Conservation (phyloP, 2,797 vertebrate species). For the Oryzias dopingdopingensis region DNA sequence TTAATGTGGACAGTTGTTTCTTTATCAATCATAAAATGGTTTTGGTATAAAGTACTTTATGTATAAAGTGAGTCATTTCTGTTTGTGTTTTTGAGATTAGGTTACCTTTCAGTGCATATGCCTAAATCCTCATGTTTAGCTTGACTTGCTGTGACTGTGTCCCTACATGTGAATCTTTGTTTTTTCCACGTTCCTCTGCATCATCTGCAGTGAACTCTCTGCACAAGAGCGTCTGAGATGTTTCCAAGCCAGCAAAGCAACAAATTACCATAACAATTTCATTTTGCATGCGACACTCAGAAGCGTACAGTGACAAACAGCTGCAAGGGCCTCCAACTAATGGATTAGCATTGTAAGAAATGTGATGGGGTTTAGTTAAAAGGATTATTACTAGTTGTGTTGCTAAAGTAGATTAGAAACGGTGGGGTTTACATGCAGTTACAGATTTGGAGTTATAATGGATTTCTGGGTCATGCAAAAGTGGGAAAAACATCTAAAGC, state of each 20-base stretch:
- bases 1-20: too few relatives aligned
- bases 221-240: slow-evolving; percentile 52
- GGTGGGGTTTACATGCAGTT: slow-evolving; percentile 27
- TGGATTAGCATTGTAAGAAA: slow-evolving; percentile 70
- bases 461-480: slow-evolving; percentile 25
- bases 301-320: slow-evolving; percentile 57
- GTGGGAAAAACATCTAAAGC: slow-evolving; percentile 2
- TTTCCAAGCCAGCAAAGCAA: slow-evolving; percentile 44
- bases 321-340: slow-evolving; percentile 49
- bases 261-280: slow-evolving; percentile 67
- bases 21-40: too few relatives aligned
- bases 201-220: slow-evolving; percentile 34
- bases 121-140: slow-evolving; percentile 7
- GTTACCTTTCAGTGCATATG: too few relatives aligned
- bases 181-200: slow-evolving; percentile 15
- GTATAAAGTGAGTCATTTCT: too few relatives aligned
- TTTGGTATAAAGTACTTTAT: too few relatives aligned
- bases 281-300: slow-evolving; percentile 64
- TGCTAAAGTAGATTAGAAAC: slow-evolving; percentile 41
- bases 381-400: slow-evolving; percentile 69
- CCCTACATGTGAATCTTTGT: slow-evolving; percentile 15
- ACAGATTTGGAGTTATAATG: slow-evolving; percentile 38
- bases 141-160: slow-evolving; percentile 17
- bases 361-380: slow-evolving; percentile 75
- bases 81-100: too few relatives aligned